Evolutionary conservation across 2,888 invertebrate genomes (phyloP).

Genomic region (Epistrophe grossulariae): DNA sequence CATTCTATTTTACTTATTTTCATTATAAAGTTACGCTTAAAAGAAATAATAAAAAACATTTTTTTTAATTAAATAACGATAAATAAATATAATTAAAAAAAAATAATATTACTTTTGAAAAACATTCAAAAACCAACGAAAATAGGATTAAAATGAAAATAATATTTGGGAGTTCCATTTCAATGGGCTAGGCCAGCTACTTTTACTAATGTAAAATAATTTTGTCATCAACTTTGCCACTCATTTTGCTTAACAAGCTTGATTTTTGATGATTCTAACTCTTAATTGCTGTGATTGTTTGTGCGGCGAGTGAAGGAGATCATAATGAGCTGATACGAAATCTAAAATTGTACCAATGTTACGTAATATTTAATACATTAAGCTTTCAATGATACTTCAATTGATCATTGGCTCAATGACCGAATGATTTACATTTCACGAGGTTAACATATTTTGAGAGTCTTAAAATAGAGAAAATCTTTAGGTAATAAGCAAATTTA

Average conservation of each 20-base stretch:
- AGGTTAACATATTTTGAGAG: too few species aligned
- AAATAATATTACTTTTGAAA: conserved; percentile 15
- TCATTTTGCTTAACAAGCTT: neutral
- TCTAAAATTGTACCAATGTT: too few species aligned
- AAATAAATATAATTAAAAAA: too few species aligned
- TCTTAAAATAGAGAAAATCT: too few species aligned
- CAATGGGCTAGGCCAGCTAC: neutral
- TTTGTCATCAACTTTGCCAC: too few species aligned
- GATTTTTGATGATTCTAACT: neutral
- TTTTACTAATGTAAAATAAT: neutral
- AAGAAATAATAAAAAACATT: neutral
- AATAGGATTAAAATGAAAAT: neutral
- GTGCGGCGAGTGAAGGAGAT: neutral
- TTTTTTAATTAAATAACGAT: neutral
- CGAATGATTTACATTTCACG: too few species aligned
- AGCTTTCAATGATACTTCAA: too few species aligned
- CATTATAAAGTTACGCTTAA: conserved; percentile 52
- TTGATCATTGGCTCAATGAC: too few species aligned
- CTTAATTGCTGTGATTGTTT: neutral
- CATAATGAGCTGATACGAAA: neutral
- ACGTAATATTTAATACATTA: too few species aligned
- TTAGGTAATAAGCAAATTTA: too few species aligned
- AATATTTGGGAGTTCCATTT: neutral
- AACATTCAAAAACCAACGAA: neutral
- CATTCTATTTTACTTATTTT: conserved; percentile 38